Conservation (phyloP, 2,113 vertebrate species). For the Apistogramma diplotaenia region DNA sequence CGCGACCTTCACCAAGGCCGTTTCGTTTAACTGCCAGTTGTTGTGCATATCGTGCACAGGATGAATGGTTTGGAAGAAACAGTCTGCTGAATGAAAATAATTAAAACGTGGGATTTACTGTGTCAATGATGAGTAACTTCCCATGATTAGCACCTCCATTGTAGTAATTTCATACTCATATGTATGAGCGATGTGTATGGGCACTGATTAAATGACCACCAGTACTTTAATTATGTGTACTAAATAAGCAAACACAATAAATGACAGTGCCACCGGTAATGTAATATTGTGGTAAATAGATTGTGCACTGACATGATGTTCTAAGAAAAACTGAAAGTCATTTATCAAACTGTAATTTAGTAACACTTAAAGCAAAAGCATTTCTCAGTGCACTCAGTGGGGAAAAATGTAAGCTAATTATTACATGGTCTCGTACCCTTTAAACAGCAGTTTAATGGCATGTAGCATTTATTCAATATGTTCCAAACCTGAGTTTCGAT, state of each 20-base stretch:
- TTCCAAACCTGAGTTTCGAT: slow-evolving; percentile 31
- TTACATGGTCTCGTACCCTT: slow-evolving; percentile 15
- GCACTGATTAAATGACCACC: background rate
- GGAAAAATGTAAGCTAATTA: slow-evolving; percentile 19
- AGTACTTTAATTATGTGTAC: background rate
- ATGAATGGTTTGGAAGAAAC: background rate
- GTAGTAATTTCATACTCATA: background rate
- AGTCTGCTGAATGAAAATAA: background rate
- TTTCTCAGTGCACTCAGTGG: slow-evolving; percentile 10
- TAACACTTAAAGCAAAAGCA: slow-evolving; percentile 4
- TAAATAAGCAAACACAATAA: slow-evolving; percentile 16
- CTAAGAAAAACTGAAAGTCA: slow-evolving; percentile 4
- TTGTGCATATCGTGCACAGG: background rate
- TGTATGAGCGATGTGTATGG: background rate
- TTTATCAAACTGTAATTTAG: slow-evolving; percentile 1
- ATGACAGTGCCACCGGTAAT: background rate
- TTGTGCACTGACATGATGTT: background rate
- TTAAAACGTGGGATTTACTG: background rate
- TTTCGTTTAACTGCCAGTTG: background rate
- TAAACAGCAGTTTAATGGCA: slow-evolving; percentile 27
- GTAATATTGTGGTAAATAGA: slow-evolving; percentile 1
- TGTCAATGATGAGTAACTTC: background rate
- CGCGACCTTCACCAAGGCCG: background rate
- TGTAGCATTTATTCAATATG: slow-evolving; percentile 35
- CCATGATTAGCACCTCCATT: background rate